Base-by-base conservation (phyloP, 2,797 vertebrate genomes). In the Coendou prehensilis region DNA sequence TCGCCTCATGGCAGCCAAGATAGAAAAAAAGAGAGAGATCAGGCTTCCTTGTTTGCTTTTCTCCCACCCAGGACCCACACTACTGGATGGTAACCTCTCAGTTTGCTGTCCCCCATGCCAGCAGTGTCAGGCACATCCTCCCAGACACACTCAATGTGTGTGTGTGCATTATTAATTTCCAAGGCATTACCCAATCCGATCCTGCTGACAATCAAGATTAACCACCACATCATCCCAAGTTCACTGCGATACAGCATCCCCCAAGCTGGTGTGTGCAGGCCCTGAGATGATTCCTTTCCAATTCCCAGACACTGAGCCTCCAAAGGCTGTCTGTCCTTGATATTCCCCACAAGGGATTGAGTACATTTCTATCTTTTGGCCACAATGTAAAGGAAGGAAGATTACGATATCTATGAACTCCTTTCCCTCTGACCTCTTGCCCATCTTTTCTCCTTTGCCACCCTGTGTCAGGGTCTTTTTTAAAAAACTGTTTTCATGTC, bases 301-400 rank as follows among this genome's bases (percentile, higher is more conserved):
- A 41, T 7, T 56, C n/a, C 13, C 50, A 79, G 81, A 75, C 33
- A 54, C 0, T 13, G 47, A 82, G 8, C 13, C 78, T 15, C 45
- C 45, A 2, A 17, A 3, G 67, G 0, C 1, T 15, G 3, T 5
- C 67, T 9, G 5, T 50, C 30, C 33, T 57, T 30, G 2, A 9
- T 7, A 13, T n/a, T 20, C 8, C 7, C 37, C 9, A 64, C 26
- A 54, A 14, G 37, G 69, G 23, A 56, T 79, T 50, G 73, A 90
- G 61, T 69, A 20, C 56, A 26, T 2, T 5, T 33, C 3, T 9
- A 10, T 45, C 22, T 59, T 88, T 26, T 6, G 47, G 26, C 26
- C 45, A 41, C 90, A n/a, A 23, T 17, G 23, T 95, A 56, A 22
- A 9, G 37, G 18, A 37, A 69, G 50, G n/a, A 18, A 45, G 33